A percentile compares a stretch with the other conserved stretches of the same genome.
phyloP scores from a whole-genome alignment of 2,797 vertebrate species.

The Etheostoma perlongum region DNA sequence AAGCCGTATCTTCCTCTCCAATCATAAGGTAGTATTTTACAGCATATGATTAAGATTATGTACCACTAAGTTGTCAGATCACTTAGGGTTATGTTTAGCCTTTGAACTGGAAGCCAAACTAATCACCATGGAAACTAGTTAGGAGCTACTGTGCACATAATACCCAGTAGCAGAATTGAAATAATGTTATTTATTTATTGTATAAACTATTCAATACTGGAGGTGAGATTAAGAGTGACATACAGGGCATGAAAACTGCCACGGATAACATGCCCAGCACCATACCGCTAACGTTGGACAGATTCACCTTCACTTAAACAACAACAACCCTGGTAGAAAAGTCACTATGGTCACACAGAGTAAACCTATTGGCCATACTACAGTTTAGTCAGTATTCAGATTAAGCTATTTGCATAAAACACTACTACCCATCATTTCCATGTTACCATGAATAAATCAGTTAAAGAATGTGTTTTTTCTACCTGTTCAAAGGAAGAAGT shows the following conservation, averaged over 20 bases:
- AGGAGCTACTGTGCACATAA: constrained; percentile 10
- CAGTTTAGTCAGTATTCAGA: constrained; percentile 15
- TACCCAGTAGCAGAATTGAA: constrained; percentile 10
- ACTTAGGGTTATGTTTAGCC: constrained; percentile 17
- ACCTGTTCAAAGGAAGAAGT: constrained; percentile 11
- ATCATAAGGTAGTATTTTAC: background rate
- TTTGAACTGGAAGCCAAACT: constrained; percentile 20
- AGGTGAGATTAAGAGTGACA: constrained; percentile 20
- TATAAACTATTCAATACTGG: constrained; percentile 9
- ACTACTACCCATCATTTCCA: constrained; percentile 9
- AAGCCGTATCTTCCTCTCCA: background rate
- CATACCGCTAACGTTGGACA: background rate
- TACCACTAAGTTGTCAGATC: background rate
- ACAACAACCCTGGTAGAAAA: constrained; percentile 9
- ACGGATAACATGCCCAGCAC: constrained; percentile 7
- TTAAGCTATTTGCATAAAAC: constrained; percentile 34
- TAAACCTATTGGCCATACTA: background rate
- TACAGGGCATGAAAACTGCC: background rate
- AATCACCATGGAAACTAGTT: constrained; percentile 55
- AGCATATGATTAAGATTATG: background rate
- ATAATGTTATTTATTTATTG: constrained; percentile 20
- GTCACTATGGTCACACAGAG: constrained; percentile 1
- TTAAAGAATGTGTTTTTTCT: constrained; percentile 30
- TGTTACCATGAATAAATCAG: constrained; percentile 23
- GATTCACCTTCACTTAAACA: constrained; percentile 23